Base-by-base conservation (phyloP, 2,113 vertebrate genomes). In the Cacatua alba region DNA sequence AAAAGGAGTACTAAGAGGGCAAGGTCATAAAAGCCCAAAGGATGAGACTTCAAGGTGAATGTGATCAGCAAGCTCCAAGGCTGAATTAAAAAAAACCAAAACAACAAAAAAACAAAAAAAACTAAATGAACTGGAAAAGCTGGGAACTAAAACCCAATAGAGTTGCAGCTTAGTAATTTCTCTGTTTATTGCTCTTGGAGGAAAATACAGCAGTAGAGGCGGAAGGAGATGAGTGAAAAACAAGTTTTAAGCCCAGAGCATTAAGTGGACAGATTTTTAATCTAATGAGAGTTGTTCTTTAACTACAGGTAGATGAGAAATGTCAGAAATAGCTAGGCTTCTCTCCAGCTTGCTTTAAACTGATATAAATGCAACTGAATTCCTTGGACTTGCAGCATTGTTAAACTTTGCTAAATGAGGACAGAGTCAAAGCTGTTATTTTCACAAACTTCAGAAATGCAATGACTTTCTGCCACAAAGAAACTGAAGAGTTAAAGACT, bases 11-110 rank as follows among this genome's bases (percentile, higher is more conserved):
- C 37, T 60, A 28, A 82, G 76, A 72, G 48, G 62, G 90, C 93
- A 92, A 94, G 90, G 90, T 93, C 64, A 31, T 57, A 55, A 86
- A 83, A 86, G 76, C 46, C n/a, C 43, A 63, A 65, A 57, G 29
- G 74, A 67, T 85, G 86, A 67, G 71, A 82, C 92, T 80, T 92
- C 92, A 96, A 90, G 85, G 76, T 77, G 85, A 86, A 75, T 60
- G 16, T 71, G n/a, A 86, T 62, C 65, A 88, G 64, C 17, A 17
- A 67, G 55, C 26, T 74, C 62, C 57, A 49, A 82, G 86, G 33
- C 21, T 48, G 41, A 78, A 86, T 67, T 64, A 10, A 35, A 64
- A 90, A 49, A 24, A 59, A 12, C 28, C 77, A 24, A 26, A 67
- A 35, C 39, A 13, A 28, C 8, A 7, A 33, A 11, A 11, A 26